Percentiles rank a stretch among this genome's conserved stretches.
Conservation (phyloP, 1,140 invertebrate genomes). For the Akabosia matsudoensis region DNA sequence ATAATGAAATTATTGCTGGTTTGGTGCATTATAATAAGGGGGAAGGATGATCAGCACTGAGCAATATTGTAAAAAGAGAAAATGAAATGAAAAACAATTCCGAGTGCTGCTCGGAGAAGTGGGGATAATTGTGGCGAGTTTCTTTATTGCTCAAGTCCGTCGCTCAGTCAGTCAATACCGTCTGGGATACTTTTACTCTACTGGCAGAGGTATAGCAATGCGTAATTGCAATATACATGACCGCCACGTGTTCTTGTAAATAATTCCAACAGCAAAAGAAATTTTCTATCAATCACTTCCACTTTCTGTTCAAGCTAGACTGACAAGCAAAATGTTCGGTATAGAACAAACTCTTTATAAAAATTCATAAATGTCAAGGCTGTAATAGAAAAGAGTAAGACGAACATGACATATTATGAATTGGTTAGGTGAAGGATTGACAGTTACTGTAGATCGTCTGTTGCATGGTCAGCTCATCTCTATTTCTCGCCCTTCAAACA, state of each 20-base stretch:
- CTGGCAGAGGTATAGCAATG: too few relatives aligned
- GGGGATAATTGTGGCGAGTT: neutral
- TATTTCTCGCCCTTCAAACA: too few relatives aligned
- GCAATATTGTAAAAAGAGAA: neutral
- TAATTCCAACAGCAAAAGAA: neutral
- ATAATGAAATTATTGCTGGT: constrained; percentile 4
- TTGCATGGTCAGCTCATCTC: neutral
- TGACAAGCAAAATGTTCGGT: neutral
- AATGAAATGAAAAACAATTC: neutral
- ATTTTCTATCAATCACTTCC: constrained; percentile 13
- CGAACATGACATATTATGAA: neutral
- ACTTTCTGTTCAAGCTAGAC: neutral
- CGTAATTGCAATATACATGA: too few relatives aligned
- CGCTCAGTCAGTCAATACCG: too few relatives aligned
- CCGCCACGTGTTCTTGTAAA: constrained; percentile 17
- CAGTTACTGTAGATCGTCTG: neutral
- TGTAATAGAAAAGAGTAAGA: neutral
- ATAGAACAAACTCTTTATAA: neutral
- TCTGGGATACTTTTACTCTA: too few relatives aligned
- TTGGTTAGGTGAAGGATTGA: neutral
- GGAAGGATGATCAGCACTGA: neutral
- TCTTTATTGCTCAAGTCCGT: constrained; percentile 1
- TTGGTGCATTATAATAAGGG: neutral
- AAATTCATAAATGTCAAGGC: neutral
- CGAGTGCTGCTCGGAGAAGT: neutral